These are phyloP conservation scores for Drosophila grimshawi DNA, from an alignment of 1,140 invertebrate genomes.

Conservation along the genomic window DNA sequence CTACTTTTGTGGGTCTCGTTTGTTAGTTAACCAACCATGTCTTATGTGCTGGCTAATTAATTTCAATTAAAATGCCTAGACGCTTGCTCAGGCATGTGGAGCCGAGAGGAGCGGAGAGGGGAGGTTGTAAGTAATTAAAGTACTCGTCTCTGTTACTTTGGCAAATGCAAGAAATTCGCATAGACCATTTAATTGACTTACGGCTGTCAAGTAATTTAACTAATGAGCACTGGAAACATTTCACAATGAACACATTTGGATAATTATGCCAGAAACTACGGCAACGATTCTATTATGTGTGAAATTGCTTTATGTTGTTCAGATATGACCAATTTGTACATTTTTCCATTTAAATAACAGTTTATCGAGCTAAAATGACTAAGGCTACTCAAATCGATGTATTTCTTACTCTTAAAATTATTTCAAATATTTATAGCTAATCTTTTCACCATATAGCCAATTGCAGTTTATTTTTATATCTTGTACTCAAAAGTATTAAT, in stretches of 20 bases:
- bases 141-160: constrained; percentile 7
- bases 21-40: constrained; percentile 60
- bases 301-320: neutral
- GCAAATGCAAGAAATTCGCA: constrained; percentile 51
- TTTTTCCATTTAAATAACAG: too few relatives aligned
- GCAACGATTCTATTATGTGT: neutral
- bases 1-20: constrained; percentile 44
- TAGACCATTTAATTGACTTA: constrained; percentile 75
- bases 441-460: too few relatives aligned
- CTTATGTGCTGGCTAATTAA: constrained; percentile 72
- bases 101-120: neutral
- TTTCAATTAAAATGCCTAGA: constrained; percentile 83
- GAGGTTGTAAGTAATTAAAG: neutral
- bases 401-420: too few relatives aligned
- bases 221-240: constrained; percentile 24
- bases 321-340: too few relatives aligned
- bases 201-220: constrained; percentile 62
- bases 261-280: constrained; percentile 24
- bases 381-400: too few relatives aligned
- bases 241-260: constrained; percentile 42
- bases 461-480: too few relatives aligned
- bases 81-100: constrained; percentile 41
- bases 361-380: too few relatives aligned
- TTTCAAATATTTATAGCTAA: too few relatives aligned
- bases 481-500: too few relatives aligned